A percentile compares a stretch with the other conserved stretches of the same genome.
Evolutionary conservation across 2,113 vertebrate genomes (phyloP).

Genomic region (Python bivittatus): DNA sequence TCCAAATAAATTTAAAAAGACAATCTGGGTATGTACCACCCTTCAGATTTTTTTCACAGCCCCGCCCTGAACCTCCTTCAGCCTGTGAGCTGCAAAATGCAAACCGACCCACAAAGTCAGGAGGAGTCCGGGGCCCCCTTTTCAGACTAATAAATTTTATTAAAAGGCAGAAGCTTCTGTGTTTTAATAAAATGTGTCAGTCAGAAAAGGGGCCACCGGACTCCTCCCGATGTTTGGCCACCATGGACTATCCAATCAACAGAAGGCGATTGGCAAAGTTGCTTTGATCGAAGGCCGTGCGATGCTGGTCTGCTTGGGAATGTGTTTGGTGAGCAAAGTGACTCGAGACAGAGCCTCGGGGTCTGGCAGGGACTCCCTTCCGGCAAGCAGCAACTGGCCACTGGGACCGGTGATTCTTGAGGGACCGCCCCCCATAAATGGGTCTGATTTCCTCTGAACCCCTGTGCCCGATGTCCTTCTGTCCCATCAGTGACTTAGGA

Average conservation of each 20-base stretch:
- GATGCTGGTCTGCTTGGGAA: not conserved
- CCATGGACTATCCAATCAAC: not conserved
- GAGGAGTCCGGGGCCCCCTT: too few species aligned
- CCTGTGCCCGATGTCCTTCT: too few species aligned
- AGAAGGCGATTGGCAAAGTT: not conserved
- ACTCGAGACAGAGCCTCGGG: too few species aligned
- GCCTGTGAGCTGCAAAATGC: not conserved
- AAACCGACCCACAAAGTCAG: too few species aligned
- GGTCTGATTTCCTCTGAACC: too few species aligned
- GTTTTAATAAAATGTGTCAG: not conserved
- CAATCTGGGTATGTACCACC: not conserved
- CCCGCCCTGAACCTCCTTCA: not conserved
- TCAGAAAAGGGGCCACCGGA: not conserved
- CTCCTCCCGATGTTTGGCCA: not conserved
- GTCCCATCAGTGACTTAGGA: too few species aligned
- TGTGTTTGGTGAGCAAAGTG: too few species aligned
- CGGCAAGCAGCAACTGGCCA: too few species aligned
- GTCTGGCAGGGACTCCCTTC: too few species aligned
- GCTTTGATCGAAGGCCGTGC: not conserved
- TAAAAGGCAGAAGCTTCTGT: not conserved
- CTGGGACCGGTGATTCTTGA: too few species aligned
- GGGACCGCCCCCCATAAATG: too few species aligned
- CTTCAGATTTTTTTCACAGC: not conserved
- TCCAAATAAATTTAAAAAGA: constrained; percentile 1
- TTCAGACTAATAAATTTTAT: too few species aligned